phyloP scores from a whole-genome alignment of 2,888 invertebrate genomes.

The Cerceris ruficornis region DNA sequence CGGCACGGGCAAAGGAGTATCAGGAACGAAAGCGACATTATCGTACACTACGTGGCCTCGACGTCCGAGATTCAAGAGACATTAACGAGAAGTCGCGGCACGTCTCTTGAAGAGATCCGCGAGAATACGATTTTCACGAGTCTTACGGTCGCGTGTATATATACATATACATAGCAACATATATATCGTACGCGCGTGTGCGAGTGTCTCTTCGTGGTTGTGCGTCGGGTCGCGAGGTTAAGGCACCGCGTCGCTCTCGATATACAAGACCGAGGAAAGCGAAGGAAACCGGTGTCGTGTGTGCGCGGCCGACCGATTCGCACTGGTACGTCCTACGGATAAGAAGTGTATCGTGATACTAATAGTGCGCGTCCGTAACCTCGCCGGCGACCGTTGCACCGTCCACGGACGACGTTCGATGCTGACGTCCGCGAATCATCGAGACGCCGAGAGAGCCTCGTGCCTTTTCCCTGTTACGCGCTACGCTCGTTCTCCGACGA shows the following conservation, averaged over 20 bases:
- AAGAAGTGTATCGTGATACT: constrained; percentile 53
- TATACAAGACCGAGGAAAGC: constrained; percentile 52
- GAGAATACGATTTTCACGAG: constrained; percentile 18
- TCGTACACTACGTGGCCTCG: constrained; percentile 31
- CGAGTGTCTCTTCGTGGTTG: constrained; percentile 21
- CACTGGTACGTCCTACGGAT: constrained; percentile 41
- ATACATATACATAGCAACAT: constrained; percentile 5
- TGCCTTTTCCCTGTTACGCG: constrained; percentile 34
- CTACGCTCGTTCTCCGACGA: background rate
- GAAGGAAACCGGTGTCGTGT: constrained; percentile 59
- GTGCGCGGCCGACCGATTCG: constrained; percentile 43
- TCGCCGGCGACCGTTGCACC: constrained; percentile 48
- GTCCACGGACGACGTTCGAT: constrained; percentile 31
- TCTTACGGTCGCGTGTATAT: constrained; percentile 16
- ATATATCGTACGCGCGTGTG: constrained; percentile 16
- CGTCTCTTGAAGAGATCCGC: constrained; percentile 16
- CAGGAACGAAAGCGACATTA: constrained; percentile 56
- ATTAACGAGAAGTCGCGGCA: constrained; percentile 27
- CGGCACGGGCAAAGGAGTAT: constrained; percentile 66
- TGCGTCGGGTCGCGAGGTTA: constrained; percentile 60
- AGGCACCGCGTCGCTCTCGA: constrained; percentile 58
- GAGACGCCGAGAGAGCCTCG: constrained; percentile 30
- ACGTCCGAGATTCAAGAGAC: constrained; percentile 26
- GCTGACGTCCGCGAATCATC: constrained; percentile 35
- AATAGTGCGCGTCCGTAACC: constrained; percentile 46